These are phyloP conservation scores for Byasa hedistus DNA, from an alignment of 2,888 invertebrate genomes.

Conservation along the genomic window DNA sequence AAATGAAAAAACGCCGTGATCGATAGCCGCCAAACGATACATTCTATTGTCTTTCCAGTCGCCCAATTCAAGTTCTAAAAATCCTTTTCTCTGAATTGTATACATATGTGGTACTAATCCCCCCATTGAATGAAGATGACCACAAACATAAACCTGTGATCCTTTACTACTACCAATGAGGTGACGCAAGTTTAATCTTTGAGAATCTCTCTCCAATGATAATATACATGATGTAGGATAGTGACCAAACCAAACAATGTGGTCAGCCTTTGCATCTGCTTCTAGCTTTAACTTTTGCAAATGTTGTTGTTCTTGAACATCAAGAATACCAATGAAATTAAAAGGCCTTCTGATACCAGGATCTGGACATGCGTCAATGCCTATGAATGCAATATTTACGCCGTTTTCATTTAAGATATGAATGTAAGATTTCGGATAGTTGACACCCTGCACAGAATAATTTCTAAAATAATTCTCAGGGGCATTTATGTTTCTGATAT, in stretches of 20 bases:
- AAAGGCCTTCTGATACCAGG: slow-evolving; percentile 93
- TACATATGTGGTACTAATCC: slow-evolving; percentile 92
- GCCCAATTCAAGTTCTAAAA: slow-evolving; percentile 91
- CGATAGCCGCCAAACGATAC: slow-evolving; percentile 91
- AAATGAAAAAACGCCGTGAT: slow-evolving; percentile 93
- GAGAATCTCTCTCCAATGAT: slow-evolving; percentile 73
- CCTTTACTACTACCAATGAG: slow-evolving; percentile 80
- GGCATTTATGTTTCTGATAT: slow-evolving; percentile 84
- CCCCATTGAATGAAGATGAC: slow-evolving; percentile 92
- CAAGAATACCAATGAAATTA: slow-evolving; percentile 91
- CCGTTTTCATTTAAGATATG: slow-evolving; percentile 78
- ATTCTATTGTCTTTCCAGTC: slow-evolving; percentile 96
- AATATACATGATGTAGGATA: slow-evolving; percentile 94
- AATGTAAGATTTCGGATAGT: slow-evolving; percentile 86
- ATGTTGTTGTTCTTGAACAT: slow-evolving; percentile 77
- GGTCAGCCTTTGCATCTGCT: slow-evolving; percentile 70
- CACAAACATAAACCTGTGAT: slow-evolving; percentile 90
- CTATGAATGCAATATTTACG: slow-evolving; percentile 88
- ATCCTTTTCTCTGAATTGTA: slow-evolving; percentile 89
- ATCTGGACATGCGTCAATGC: slow-evolving; percentile 91
- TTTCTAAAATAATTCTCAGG: slow-evolving; percentile 87
- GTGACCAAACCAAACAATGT: slow-evolving; percentile 87
- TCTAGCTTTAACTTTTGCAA: slow-evolving; percentile 79
- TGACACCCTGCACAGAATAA: slow-evolving; percentile 88
- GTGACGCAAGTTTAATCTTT: slow-evolving; percentile 74